phyloP scores from a whole-genome alignment of 2,888 invertebrate species.

The Noctua comes region DNA sequence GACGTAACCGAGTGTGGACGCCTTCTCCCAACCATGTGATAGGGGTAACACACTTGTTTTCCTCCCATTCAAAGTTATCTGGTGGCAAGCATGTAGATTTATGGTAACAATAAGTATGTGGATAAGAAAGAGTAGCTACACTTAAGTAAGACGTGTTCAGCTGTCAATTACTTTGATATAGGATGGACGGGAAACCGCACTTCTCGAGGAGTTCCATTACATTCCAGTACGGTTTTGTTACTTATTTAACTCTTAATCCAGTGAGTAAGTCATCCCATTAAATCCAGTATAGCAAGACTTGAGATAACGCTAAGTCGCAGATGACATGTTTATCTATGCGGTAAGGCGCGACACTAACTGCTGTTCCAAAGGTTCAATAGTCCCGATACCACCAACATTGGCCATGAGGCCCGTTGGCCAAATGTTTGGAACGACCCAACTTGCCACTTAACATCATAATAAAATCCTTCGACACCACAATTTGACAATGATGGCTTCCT shows the following conservation, averaged over 20 bases:
- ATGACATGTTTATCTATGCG: constrained; percentile 7
- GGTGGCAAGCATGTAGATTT: constrained; percentile 1
- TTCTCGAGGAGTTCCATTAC: constrained; percentile 4
- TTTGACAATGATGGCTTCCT: constrained; percentile 49
- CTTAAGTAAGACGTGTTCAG: constrained; percentile 9
- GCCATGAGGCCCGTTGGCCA: constrained; percentile 7
- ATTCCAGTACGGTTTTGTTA: neutral
- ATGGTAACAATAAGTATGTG: neutral
- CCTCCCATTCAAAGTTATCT: constrained; percentile 12
- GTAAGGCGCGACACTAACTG: neutral
- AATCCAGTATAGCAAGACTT: neutral
- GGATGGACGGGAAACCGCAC: constrained; percentile 3
- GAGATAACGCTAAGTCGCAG: neutral
- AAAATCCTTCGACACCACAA: constrained; percentile 36
- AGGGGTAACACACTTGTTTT: constrained; percentile 6
- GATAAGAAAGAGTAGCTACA: constrained; percentile 17
- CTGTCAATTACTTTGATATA: constrained; percentile 27
- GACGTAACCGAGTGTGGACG: constrained; percentile 20
- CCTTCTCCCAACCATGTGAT: neutral
- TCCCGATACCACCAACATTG: constrained; percentile 20
- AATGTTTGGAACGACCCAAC: constrained; percentile 21
- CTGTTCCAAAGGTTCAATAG: constrained; percentile 7
- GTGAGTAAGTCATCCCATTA: neutral
- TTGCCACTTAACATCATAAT: constrained; percentile 44
- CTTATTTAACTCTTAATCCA: neutral